Evolutionary conservation across 1,140 invertebrate species (phyloP).

Genomic region (Euglossa dilemma): DNA sequence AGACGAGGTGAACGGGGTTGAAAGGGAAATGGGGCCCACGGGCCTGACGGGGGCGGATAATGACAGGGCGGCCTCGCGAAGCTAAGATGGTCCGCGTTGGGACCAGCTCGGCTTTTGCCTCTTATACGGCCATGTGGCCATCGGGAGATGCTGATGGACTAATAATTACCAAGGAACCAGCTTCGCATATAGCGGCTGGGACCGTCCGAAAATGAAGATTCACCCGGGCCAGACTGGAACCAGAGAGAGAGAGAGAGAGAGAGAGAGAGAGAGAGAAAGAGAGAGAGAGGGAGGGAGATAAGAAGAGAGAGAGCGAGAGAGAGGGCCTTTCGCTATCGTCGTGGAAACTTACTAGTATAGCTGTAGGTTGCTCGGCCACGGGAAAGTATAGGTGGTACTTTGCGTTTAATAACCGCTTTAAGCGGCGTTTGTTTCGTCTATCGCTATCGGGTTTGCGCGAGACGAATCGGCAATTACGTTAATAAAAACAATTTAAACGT

Average conservation of each 20-base stretch:
- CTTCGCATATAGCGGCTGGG: constrained; percentile 62
- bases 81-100: constrained; percentile 69
- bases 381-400: background rate
- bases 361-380: background rate
- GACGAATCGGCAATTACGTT: constrained; percentile 3
- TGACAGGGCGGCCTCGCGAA: constrained; percentile 79
- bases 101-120: constrained; percentile 59
- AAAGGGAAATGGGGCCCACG: constrained; percentile 79
- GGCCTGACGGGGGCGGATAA: constrained; percentile 80
- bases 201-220: constrained; percentile 67
- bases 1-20: constrained; percentile 72
- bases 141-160: constrained; percentile 78
- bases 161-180: constrained; percentile 78
- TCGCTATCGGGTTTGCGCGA: constrained; percentile 26
- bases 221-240: constrained; percentile 47
- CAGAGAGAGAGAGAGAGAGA: too few species aligned
- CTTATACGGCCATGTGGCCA: constrained; percentile 79
- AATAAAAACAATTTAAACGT: background rate
- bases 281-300: too few species aligned
- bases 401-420: constrained; percentile 31
- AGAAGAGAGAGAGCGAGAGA: background rate
- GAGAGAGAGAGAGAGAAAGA: too few species aligned
- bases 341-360: constrained; percentile 18
- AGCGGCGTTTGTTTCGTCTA: constrained; percentile 29
- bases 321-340: constrained; percentile 21